Conservation (phyloP, 1,140 invertebrate species). For the Neoseiulus cucumeris region DNA sequence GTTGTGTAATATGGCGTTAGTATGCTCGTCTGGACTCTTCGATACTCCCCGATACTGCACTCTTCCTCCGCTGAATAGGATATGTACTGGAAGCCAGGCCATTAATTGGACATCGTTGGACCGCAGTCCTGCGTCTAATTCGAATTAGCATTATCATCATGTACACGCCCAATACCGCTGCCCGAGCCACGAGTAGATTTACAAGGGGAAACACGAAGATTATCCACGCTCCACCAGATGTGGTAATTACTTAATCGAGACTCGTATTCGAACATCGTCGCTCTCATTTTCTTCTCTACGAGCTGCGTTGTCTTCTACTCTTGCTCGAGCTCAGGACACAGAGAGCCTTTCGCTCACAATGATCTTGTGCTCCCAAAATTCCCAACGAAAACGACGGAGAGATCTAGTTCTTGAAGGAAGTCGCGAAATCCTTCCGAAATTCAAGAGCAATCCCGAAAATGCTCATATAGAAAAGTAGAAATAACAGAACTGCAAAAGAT, state of each 20-base stretch:
- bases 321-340: too few relatives aligned
- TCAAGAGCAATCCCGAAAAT: too few relatives aligned
- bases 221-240: slow-evolving; percentile 7
- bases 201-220: not conserved
- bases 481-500: too few relatives aligned
- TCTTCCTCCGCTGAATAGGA: too few relatives aligned
- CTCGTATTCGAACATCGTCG: not conserved
- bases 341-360: not conserved
- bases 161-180: not conserved
- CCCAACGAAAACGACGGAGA: not conserved
- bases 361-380: not conserved
- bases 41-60: too few relatives aligned
- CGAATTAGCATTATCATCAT: slow-evolving; percentile 4
- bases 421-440: too few relatives aligned
- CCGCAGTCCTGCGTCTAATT: not conserved
- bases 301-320: not conserved
- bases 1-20: too few relatives aligned
- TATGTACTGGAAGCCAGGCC: not conserved
- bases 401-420: too few relatives aligned
- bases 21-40: too few relatives aligned
- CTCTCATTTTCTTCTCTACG: not conserved
- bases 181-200: too few relatives aligned
- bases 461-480: too few relatives aligned
- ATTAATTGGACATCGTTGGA: slow-evolving; percentile 5
- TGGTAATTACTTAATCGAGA: slow-evolving; percentile 4